Percentiles rank a stretch among this genome's conserved stretches.
Evolutionary conservation across 2,113 vertebrate species (phyloP).

Genomic region (Macrotis lagotis): DNA sequence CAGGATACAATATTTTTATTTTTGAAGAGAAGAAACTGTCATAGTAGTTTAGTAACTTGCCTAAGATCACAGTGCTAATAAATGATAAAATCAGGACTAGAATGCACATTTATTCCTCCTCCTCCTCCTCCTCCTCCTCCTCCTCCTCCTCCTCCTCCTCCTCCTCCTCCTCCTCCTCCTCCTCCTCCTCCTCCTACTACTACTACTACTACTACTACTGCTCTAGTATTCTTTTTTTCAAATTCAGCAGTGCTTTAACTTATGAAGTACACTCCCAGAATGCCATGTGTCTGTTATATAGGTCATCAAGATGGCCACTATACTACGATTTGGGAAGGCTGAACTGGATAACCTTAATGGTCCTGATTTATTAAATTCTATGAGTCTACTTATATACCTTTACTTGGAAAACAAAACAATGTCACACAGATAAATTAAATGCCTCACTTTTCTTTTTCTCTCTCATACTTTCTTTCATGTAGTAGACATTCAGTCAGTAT

Average conservation of each 20-base stretch:
- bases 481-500: background rate
- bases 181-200: too few species aligned
- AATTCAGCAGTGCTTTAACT: background rate
- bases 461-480: background rate
- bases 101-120: too few species aligned
- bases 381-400: too few species aligned
- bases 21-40: constrained; percentile 24
- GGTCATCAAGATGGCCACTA: background rate
- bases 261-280: background rate
- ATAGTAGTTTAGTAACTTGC: constrained; percentile 30
- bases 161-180: too few species aligned
- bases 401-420: background rate
- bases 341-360: too few species aligned
- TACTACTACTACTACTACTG: background rate
- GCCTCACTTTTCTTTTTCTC: background rate
- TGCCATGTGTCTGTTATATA: background rate
- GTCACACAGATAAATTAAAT: background rate
- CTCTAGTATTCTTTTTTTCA: constrained; percentile 40
- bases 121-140: too few species aligned
- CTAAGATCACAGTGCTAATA: constrained; percentile 39
- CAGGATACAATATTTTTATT: constrained; percentile 31
- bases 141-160: too few species aligned
- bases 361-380: too few species aligned
- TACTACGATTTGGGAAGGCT: too few species aligned
- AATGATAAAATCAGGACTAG: constrained; percentile 29